Base-by-base conservation (phyloP, 2,888 invertebrate species). In the Linyphia triangularis region DNA sequence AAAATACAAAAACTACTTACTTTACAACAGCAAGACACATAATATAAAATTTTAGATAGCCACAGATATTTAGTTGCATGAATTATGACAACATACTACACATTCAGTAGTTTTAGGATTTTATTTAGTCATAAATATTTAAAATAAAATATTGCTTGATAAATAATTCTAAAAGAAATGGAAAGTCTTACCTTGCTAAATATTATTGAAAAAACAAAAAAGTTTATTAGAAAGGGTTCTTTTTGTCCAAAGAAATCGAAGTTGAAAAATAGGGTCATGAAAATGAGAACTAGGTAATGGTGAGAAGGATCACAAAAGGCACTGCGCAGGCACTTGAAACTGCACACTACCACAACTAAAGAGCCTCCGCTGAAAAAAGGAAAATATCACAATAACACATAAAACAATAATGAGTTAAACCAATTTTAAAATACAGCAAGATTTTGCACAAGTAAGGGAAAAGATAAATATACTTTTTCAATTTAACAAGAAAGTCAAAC, bases 151-250 rank as follows among this genome's bases (percentile, higher is more conserved):
- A 16, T 7, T 0, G n/a, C 5, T 16, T 5, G 43, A 43, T 3
- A 43, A 10, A n/a, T n/a, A n/a, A n/a, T 43, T 10, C 9, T n/a
- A 2, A 1, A 70, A 72, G 9, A 51, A 33, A 57, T 59, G 9
- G 43, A 10, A 51, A n/a, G n/a, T 43, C 91, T 91, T 89, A 97
- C 95, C 93, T 99, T 98, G 91, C 95, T 95, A 92, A 96, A 97
- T 63, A 96, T 94, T 89, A 98, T 96, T 82, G 97, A 96, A 91
- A 97, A 96, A 90, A 99, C 94, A 93, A 97, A 99, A 93, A 98
- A 98, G 93, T 98, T 97, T 0, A 99, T 95, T 16, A 99, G 95
- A 92, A 98, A 98, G 0, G 97, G 96, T 93, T 98, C 97, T 22
- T 96, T 96, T 40, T 96, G 94, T 88, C 77, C 84, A 69, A 94